Conservation (phyloP, 2,888 invertebrate genomes). For the Myopa testacea region DNA sequence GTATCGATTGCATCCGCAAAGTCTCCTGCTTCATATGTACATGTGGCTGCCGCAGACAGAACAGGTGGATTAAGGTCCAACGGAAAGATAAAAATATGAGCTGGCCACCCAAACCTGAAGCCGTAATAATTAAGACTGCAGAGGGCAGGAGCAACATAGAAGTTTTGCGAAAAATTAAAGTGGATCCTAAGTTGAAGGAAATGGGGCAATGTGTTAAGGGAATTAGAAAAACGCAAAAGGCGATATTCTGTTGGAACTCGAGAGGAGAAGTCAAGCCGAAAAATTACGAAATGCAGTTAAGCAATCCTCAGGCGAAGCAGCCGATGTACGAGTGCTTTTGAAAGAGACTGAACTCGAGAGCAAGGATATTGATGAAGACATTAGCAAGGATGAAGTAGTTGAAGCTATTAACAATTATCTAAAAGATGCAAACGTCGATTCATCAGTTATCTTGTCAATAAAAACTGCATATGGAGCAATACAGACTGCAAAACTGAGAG, state of each 20-base stretch:
- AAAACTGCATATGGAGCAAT: not conserved
- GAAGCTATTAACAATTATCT: not conserved
- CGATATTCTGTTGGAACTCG: not conserved
- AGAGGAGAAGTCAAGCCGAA: conserved; percentile 2
- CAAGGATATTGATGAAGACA: conserved; percentile 4
- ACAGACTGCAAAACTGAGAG: conserved; percentile 1
- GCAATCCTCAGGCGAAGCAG: not conserved
- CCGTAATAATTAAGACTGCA: conserved; percentile 1
- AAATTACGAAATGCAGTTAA: not conserved
- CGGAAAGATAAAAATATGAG: not conserved
- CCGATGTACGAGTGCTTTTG: not conserved
- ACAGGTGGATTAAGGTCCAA: not conserved
- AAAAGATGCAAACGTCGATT: not conserved
- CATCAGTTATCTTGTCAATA: not conserved
- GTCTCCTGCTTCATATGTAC: no score
- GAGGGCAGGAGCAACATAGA: not conserved
- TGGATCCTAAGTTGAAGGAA: not conserved
- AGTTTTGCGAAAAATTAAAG: not conserved
- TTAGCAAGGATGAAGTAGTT: not conserved
- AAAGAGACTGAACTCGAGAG: not conserved
- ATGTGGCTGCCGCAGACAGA: not conserved
- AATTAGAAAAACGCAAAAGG: not conserved
- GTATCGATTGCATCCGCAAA: no score
- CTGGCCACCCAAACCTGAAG: not conserved
- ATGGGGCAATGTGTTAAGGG: conserved; percentile 10